phyloP scores from a whole-genome alignment of 2,797 vertebrate genomes.

The Eleutherodactylus coqui region DNA sequence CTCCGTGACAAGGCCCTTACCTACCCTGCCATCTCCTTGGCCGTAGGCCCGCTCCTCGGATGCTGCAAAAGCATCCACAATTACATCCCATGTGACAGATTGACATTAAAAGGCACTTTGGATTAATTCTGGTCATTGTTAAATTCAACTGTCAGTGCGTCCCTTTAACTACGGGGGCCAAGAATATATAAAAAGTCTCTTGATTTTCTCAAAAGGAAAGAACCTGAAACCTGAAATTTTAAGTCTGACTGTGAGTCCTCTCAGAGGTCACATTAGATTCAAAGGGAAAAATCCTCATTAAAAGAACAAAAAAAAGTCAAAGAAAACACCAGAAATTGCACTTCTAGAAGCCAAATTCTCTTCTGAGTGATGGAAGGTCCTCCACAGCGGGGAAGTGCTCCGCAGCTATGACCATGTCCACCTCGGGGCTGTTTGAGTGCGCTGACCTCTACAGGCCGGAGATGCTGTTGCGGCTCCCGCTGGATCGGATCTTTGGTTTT shows the following conservation, averaged over 20 bases:
- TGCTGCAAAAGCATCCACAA: no score
- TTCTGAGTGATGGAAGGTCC: no score
- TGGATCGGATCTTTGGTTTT: slow-evolving; percentile 55
- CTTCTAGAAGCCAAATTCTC: not conserved
- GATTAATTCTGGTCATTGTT: slow-evolving; percentile 54
- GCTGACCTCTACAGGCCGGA: not conserved
- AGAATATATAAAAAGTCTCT: not conserved
- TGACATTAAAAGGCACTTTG: slow-evolving; percentile 59
- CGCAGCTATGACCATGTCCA: no score
- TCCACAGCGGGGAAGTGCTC: not conserved
- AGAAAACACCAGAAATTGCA: slow-evolving; percentile 11
- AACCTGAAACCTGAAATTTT: no score
- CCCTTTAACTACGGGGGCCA: not conserved
- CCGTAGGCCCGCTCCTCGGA: no score
- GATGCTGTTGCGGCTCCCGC: no score
- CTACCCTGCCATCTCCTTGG: no score
- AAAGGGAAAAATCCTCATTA: not conserved
- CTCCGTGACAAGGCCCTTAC: no score
- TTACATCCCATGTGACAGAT: slow-evolving; percentile 27
- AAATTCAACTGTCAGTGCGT: slow-evolving; percentile 28
- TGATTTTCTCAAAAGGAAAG: not conserved
- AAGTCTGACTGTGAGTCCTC: not conserved
- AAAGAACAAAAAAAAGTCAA: slow-evolving; percentile 3
- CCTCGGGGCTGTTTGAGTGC: not conserved
- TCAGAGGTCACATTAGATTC: no score